Conservation (phyloP, 1,140 invertebrate genomes). For the Scaptomyza hsui region DNA sequence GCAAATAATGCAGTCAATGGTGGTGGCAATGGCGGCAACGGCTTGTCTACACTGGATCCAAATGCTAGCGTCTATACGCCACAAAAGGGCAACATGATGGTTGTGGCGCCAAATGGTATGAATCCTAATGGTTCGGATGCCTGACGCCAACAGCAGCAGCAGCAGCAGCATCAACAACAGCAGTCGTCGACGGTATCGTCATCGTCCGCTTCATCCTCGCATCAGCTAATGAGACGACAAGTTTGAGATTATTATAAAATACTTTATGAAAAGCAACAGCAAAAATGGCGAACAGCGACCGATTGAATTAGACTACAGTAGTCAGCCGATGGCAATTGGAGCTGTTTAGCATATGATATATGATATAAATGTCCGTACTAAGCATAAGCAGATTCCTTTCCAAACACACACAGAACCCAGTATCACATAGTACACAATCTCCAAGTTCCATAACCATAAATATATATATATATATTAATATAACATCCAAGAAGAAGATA, state of each 20-base stretch:
- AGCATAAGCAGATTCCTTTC: constrained; percentile 69
- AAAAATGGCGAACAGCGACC: constrained; percentile 32
- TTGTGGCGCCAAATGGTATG: constrained; percentile 68
- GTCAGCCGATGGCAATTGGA: constrained; percentile 25
- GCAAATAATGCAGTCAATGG: constrained; percentile 59
- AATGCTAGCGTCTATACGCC: constrained; percentile 96
- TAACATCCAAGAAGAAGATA: background rate
- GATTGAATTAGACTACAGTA: constrained; percentile 37
- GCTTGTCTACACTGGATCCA: constrained; percentile 91
- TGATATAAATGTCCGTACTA: constrained; percentile 78
- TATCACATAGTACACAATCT: constrained; percentile 26
- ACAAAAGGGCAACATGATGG: constrained; percentile 85
- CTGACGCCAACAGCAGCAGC: constrained; percentile 77
- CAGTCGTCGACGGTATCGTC: constrained; percentile 39
- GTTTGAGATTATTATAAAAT: constrained; percentile 81
- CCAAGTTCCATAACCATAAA: constrained; percentile 6
- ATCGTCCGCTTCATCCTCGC: constrained; percentile 51
- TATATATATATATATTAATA: background rate
- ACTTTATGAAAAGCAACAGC: constrained; percentile 63
- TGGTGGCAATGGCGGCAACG: constrained; percentile 40
- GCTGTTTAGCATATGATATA: constrained; percentile 68
- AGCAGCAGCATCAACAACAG: constrained; percentile 47
- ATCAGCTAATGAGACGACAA: constrained; percentile 77
- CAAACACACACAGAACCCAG: constrained; percentile 5
- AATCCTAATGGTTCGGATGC: constrained; percentile 75